Evolutionary conservation across 2,113 vertebrate genomes (phyloP), one percentile per base, ranked within the genome.

Genomic region (Lophius piscatorius): DNA sequence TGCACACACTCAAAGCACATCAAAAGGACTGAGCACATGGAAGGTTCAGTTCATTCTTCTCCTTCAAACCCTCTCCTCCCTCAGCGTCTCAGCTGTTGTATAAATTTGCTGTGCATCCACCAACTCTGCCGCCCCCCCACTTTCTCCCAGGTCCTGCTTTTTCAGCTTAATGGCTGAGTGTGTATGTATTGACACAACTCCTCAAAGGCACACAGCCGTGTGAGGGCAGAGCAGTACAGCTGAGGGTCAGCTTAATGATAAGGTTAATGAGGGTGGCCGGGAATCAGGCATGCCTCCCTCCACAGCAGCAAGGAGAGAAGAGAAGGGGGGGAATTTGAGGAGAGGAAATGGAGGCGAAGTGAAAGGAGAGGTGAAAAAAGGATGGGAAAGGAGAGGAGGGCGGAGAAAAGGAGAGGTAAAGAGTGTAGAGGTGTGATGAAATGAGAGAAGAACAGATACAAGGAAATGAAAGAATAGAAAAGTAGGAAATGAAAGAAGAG

Each of bases 241-340:
- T 51, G 58, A 69, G 67, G 80, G 78, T 71, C 71, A 77, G 63
- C 35, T 45, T 74, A 62, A 82, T 79, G 82, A 85, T 84, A 78
- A 85, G 87, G 80, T 89, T 86, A 89, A 87, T 82, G 72, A 87
- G 75, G 65, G 80, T 77, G 85, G 74, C 64, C 22, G 4, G 40
- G 58, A 63, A 58, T 79, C 70, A 68, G 78, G 42, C 87, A 86
- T 80, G 87, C 66, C 46, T 81, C 63, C 20, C 1, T n/a, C n/a
- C n/a, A n/a, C n/a, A n/a, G n/a, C n/a, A n/a, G n/a, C n/a, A n/a
- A n/a, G 65, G 29, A 58, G 76, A 34, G 59, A 42, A 40, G 21
- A 54, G 29, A n/a, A 22, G 44, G 56, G 47, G 33, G 14, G 26
- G 16, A 31, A 26, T 9, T 9, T 20, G 17, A 51, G 18, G 34